Conservation (phyloP, 2,888 invertebrate species). For the Sphaerophoria taeniata region DNA sequence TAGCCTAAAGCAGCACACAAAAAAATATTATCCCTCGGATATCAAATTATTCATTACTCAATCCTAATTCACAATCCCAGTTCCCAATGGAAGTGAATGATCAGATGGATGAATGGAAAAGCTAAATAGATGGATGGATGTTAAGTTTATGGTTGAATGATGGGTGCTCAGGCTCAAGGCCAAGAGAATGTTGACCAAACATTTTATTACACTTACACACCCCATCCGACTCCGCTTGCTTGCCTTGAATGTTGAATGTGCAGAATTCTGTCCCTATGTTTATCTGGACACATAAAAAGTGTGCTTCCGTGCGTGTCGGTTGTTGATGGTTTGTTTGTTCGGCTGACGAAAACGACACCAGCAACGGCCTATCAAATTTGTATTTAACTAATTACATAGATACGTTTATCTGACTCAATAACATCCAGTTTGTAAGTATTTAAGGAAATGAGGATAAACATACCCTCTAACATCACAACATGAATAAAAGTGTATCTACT, state of each 20-base stretch:
- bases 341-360: constrained; percentile 10
- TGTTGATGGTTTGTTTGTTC: background rate
- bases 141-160: constrained; percentile 51
- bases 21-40: constrained; percentile 57
- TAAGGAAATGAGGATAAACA: constrained; percentile 37
- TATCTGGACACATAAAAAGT: background rate
- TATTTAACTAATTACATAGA: constrained; percentile 67
- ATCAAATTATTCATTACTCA: constrained; percentile 74
- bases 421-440: constrained; percentile 44
- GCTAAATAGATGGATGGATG: constrained; percentile 48
- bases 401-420: constrained; percentile 64
- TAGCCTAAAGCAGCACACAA: too few relatives aligned
- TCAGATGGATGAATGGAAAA: constrained; percentile 57
- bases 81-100: constrained; percentile 61
- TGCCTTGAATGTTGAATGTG: background rate
- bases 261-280: background rate
- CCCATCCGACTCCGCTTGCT: background rate
- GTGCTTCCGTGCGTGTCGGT: constrained; percentile 6
- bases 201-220: constrained; percentile 31
- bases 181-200: constrained; percentile 48
- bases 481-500: background rate
- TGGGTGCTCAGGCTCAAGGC: constrained; percentile 43
- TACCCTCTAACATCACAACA: background rate
- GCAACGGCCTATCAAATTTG: constrained; percentile 56
- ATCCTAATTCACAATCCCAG: constrained; percentile 63